Base-by-base conservation (phyloP, 2,113 vertebrate genomes). In the Caranx melampygus region DNA sequence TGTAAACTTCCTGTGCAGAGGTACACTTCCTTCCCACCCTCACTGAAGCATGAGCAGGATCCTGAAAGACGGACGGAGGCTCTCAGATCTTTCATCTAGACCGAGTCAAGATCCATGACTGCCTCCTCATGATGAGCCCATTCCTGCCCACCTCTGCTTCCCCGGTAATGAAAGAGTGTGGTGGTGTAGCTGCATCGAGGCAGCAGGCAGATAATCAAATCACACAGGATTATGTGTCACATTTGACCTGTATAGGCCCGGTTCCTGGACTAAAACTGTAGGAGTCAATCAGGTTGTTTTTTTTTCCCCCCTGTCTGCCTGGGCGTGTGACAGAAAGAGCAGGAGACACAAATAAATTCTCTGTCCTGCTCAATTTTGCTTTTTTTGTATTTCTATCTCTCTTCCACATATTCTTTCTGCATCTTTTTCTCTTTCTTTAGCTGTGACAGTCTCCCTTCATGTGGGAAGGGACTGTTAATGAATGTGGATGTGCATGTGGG, bases 121-220 rank as follows among this genome's bases (percentile, higher is more conserved):
- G 86, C 63, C 87, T 81, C 65, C 84, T 83, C 73, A 47, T 57
- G 87, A 84, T 81, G 68, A 81, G 79, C 78, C 75, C 71, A n/a
- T 61, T 67, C 47, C 70, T 26, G 58, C 57, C 68, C 72, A 62
- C 63, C 73, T 81, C 66, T 63, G 37, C 63, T 79, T 44, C 75
- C 74, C 61, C 59, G 52, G 68, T 82, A 74, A 89, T 87, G 67
- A 79, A 83, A 89, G 69, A 72, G 81, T 47, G 66, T 81, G 75
- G 63, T 59, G 61, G 15, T 79, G 64, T 18, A 59, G 82, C 72
- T 60, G 71, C 34, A 26, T 74, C 1, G 64, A 87, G 72, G 79
- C 74, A 69, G 72, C 63, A 78, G 72, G 78, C 54, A 33, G 85
- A 90, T 90, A 87, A 92, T 89, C 84, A 90, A 84, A 88, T 93